Percentiles rank a stretch among this genome's conserved stretches.
phyloP scores from a whole-genome alignment of 2,113 vertebrate genomes.

The Hylia prasina region DNA sequence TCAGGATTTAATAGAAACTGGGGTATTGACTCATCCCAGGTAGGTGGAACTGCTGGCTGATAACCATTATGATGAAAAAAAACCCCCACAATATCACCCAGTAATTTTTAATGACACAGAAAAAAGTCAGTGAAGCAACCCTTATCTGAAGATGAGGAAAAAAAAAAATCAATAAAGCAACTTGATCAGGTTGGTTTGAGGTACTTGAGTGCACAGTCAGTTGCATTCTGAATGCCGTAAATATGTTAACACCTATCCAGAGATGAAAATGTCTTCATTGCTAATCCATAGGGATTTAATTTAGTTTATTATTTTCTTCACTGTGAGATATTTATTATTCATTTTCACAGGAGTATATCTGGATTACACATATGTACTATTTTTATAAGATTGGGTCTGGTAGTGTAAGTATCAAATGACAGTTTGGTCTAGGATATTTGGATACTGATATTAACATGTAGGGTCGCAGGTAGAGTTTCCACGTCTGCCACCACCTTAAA shows the following conservation, averaged over 20 bases:
- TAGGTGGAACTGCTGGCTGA: background rate
- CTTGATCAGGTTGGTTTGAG: background rate
- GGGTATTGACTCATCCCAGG: background rate
- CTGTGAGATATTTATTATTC: background rate
- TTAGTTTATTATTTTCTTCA: background rate
- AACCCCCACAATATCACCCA: background rate
- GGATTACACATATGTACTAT: background rate
- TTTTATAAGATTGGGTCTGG: background rate
- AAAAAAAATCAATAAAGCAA: background rate
- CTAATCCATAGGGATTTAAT: background rate
- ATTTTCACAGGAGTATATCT: background rate
- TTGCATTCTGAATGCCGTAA: background rate
- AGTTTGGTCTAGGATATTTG: background rate
- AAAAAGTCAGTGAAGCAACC: background rate
- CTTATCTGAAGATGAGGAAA: background rate
- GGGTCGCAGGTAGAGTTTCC: background rate
- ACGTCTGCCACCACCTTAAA: background rate
- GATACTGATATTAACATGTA: background rate
- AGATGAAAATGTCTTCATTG: background rate
- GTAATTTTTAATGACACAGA: background rate
- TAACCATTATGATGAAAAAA: background rate
- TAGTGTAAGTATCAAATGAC: background rate
- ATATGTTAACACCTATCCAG: background rate
- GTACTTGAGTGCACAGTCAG: background rate
- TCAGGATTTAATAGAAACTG: background rate